These are phyloP conservation scores for Notoglanidium macrostoma DNA, from an alignment of 2,797 vertebrate genomes.

Conservation along the genomic window DNA sequence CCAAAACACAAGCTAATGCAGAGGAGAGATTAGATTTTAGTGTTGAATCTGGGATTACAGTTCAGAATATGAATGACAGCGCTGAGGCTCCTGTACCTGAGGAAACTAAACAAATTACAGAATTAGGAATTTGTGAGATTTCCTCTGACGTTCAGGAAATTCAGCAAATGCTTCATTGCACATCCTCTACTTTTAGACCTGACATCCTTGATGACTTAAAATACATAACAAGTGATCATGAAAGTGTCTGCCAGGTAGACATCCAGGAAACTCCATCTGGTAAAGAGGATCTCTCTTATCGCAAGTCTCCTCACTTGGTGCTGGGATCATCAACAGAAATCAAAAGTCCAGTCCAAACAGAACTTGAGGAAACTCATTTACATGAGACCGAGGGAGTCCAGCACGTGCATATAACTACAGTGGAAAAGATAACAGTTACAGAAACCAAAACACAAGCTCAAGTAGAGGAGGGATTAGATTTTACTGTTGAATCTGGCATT, in stretches of 20 bases:
- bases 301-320: neutral
- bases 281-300: neutral
- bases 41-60: neutral
- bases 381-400: neutral
- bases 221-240: neutral
- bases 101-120: neutral
- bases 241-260: constrained; percentile 1
- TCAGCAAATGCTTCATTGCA: neutral
- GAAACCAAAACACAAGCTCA: neutral
- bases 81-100: neutral
- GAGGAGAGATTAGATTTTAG: neutral
- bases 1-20: neutral
- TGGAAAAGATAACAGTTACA: neutral
- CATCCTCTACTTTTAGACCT: neutral
- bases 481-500: neutral
- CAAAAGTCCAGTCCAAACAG: neutral
- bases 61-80: neutral
- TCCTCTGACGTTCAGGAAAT: neutral
- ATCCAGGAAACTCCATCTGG: neutral
- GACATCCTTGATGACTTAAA: neutral
- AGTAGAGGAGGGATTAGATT: neutral
- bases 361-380: neutral
- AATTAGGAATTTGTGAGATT: neutral
- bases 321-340: neutral
- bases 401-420: neutral